These are phyloP conservation scores for Nyctalus aviator DNA, from an alignment of 2,797 vertebrate species.

Conservation along the genomic window DNA sequence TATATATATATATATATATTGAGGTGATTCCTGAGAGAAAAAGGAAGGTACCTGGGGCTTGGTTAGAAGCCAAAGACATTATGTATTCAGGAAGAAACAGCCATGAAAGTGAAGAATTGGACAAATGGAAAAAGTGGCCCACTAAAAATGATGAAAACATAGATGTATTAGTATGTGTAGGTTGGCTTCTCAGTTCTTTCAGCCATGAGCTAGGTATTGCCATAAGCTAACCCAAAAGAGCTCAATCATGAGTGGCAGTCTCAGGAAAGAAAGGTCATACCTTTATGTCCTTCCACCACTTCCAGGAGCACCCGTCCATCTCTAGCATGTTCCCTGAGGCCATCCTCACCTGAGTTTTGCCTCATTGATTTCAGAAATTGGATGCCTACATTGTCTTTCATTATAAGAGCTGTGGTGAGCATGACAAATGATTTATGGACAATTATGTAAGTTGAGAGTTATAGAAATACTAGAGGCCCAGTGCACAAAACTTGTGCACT, in stretches of 20 bases:
- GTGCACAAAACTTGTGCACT: too few relatives aligned
- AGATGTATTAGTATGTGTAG: background rate
- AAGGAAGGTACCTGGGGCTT: background rate
- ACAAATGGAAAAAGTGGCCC: background rate
- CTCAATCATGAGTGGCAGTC: background rate
- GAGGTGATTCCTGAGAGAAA: background rate
- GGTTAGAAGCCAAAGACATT: background rate
- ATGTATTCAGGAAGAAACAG: background rate
- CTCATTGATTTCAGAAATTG: background rate
- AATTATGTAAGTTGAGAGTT: background rate
- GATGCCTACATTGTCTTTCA: background rate
- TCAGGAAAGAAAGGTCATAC: background rate
- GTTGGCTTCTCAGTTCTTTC: background rate
- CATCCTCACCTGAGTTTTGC: background rate
- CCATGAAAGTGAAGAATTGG: background rate
- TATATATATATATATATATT: too few relatives aligned
- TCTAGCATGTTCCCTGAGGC: background rate
- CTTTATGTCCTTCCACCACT: background rate
- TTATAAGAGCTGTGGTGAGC: background rate
- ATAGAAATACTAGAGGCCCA: background rate
- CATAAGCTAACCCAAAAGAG: background rate
- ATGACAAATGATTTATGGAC: background rate
- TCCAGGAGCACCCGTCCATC: background rate
- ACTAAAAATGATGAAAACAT: background rate
- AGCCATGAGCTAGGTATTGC: background rate